phyloP scores from a whole-genome alignment of 2,113 vertebrate species.

The Chloropsis hardwickii region DNA sequence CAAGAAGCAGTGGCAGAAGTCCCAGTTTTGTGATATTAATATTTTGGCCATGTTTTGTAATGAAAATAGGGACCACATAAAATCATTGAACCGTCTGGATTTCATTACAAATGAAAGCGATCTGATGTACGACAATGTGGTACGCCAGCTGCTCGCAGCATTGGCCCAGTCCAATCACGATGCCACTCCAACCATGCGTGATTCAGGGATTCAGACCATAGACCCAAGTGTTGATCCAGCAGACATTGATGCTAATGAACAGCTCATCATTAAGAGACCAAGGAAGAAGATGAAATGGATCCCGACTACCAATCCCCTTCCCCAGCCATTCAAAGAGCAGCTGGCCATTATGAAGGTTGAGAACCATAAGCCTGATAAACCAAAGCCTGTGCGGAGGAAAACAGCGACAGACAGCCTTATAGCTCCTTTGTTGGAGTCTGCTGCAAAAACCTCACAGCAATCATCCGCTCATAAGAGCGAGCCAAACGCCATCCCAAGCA shows the following conservation, averaged over 20 bases:
- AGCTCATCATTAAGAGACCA: constrained; percentile 89
- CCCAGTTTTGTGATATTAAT: constrained; percentile 98
- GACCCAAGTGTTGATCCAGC: constrained; percentile 89
- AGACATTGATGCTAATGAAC: constrained; percentile 82
- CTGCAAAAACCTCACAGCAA: constrained; percentile 82
- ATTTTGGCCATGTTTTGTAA: constrained; percentile 99
- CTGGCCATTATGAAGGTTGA: constrained; percentile 87
- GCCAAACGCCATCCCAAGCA: constrained; percentile 14
- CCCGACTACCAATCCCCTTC: constrained; percentile 86
- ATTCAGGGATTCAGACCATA: constrained; percentile 89
- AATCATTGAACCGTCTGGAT: constrained; percentile 95
- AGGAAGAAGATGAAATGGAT: constrained; percentile 99
- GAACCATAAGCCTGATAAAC: constrained; percentile 91
- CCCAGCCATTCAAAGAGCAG: constrained; percentile 96
- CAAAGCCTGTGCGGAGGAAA: constrained; percentile 89
- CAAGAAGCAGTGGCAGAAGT: constrained; percentile 94
- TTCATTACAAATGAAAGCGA: constrained; percentile 99
- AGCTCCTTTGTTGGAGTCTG: constrained; percentile 85
- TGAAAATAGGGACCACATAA: constrained; percentile 98
- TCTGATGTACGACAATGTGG: constrained; percentile 98
- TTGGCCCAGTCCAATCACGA: constrained; percentile 97
- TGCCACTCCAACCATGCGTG: constrained; percentile 89
- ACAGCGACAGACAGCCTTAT: constrained; percentile 86
- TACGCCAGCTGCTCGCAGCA: constrained; percentile 93
- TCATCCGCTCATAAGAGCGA: constrained; percentile 74